Evolutionary conservation across 2,888 invertebrate species (phyloP).

Genomic region (Dasysyrphus albostriatus): DNA sequence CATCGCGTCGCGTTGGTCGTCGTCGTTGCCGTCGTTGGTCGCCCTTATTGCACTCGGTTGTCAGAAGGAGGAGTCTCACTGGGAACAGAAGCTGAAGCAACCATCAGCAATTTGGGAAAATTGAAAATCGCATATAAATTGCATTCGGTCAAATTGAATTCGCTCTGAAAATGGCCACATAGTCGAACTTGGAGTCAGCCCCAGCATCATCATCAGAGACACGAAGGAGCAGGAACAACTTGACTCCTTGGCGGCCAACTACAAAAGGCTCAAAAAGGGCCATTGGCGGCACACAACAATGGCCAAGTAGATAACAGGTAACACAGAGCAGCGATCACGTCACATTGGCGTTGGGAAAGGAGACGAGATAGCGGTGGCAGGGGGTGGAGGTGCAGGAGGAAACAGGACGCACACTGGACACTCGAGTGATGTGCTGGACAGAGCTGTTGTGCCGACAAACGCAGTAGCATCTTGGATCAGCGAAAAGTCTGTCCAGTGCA

Average conservation of each 20-base stretch:
- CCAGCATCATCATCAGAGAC: slow-evolving; percentile 15
- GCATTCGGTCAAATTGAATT: slow-evolving; percentile 75
- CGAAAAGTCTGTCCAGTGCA: slow-evolving; percentile 37
- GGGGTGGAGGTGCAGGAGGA: not conserved
- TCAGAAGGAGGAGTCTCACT: slow-evolving; percentile 36
- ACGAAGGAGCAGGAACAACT: slow-evolving; percentile 43
- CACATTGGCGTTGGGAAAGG: slow-evolving; percentile 28
- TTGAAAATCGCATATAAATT: slow-evolving; percentile 76
- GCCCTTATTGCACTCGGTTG: slow-evolving; percentile 14
- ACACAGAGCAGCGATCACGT: slow-evolving; percentile 62
- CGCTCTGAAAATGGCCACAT: slow-evolving; percentile 67
- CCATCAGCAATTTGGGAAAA: slow-evolving; percentile 72
- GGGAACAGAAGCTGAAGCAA: slow-evolving; percentile 61
- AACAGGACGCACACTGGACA: slow-evolving; percentile 66
- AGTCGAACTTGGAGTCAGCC: slow-evolving; percentile 3
- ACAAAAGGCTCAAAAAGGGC: slow-evolving; percentile 70
- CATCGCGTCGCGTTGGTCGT: too few species aligned
- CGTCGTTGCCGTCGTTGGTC: not conserved
- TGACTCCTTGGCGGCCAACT: slow-evolving; percentile 71
- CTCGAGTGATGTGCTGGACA: slow-evolving; percentile 59
- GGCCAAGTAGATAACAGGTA: slow-evolving; percentile 71
- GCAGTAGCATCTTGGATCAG: slow-evolving; percentile 53
- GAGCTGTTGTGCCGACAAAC: slow-evolving; percentile 66
- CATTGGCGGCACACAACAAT: slow-evolving; percentile 73
- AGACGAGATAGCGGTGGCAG: slow-evolving; percentile 2